Evolutionary conservation across 2,888 invertebrate genomes (phyloP), one percentile per base, ranked within the genome.

Genomic region (Carcina quercana): DNA sequence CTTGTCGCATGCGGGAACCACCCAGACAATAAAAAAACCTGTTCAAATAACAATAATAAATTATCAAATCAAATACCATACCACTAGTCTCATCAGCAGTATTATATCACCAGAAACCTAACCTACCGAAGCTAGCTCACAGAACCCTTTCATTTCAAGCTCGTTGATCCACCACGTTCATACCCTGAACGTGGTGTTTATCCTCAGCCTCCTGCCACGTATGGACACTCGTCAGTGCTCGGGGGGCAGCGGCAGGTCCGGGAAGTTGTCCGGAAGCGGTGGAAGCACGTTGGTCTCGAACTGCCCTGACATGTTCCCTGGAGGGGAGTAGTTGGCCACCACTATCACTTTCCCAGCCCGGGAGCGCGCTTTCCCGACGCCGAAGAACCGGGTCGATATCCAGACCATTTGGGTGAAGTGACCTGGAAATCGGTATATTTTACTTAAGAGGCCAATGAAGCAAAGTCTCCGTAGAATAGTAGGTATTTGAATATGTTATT

Each of bases 341-440:
- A 95, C 93, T 42, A 93, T 90, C 26, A 92, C 86, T 58, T 92
- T 92, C 8, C 93, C 93, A 10, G 91, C 90, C 25, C 91, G 82
- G 17, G 91, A 91, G 30, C 89, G 86, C 1, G 94, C 93, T 59
- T 92, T 93, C 5, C 94, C 95, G 1, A 95, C 88, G 2, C 95
- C 95, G 57, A 94, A 89, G 62, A 89, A 88, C 25, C 88, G 86
- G 2, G 91, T 92, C 27, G 86, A 86, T 20, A 88, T 87, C 95
- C 95, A 95, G 13, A 95, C 92, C 68, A 95, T 85, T 75, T 95
- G 95, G 0, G 94, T 93, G 70, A 95, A 95, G 68, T 94, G 94
- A 36, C 94, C 94, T 93, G 70, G 12, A 37, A 44, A 30, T n/a
- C n/a, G n/a, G n/a, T n/a, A n/a, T n/a, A n/a, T n/a, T n/a, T n/a